phyloP scores from a whole-genome alignment of 2,797 vertebrate genomes.

The Lepus townsendii region DNA sequence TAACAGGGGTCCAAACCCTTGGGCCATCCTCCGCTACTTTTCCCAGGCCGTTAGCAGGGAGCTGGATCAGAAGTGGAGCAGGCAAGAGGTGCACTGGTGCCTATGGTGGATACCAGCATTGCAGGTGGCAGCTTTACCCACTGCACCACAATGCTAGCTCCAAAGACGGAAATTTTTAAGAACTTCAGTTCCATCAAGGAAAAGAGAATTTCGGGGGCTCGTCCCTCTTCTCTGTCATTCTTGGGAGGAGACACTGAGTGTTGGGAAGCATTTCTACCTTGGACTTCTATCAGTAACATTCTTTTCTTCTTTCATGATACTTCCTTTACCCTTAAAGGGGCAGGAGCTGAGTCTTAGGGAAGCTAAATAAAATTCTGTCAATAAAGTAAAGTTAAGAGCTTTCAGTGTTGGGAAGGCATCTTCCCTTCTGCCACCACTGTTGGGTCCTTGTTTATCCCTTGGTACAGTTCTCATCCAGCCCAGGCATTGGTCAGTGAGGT shows the following conservation, averaged over 20 bases:
- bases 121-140: too few species aligned
- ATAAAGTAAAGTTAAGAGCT: not conserved
- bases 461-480: too few species aligned
- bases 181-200: not conserved
- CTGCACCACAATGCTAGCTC: too few species aligned
- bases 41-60: too few species aligned
- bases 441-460: too few species aligned
- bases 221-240: not conserved
- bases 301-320: not conserved
- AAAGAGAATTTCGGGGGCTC: not conserved
- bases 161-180: not conserved
- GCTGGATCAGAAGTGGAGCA: too few species aligned
- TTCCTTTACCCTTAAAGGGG: not conserved
- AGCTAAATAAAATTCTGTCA: not conserved
- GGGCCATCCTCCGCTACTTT: too few species aligned
- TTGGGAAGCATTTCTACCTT: accelerated
- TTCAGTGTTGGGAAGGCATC: not conserved
- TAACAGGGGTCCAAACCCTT: too few species aligned
- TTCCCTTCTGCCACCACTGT: too few species aligned
- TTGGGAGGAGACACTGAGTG: accelerated
- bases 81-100: too few species aligned
- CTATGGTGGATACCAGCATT: too few species aligned
- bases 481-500: too few species aligned
- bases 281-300: not conserved
- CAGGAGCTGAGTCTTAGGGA: not conserved